Base-by-base conservation (phyloP, 2,113 vertebrate species). In the Chamaea fasciata region DNA sequence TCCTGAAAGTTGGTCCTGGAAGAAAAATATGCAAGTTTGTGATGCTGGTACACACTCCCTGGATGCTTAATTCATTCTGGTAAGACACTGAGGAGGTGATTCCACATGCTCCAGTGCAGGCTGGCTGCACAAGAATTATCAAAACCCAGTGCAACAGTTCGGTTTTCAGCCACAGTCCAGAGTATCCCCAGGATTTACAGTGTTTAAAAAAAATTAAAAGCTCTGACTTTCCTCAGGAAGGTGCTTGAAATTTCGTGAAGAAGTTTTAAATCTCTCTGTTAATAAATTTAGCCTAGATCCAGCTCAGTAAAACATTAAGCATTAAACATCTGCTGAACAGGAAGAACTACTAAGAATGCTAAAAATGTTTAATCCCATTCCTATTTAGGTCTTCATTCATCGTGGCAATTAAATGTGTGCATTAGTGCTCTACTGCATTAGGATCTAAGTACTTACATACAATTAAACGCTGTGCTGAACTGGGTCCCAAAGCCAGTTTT, bases 381-480 rank as follows among this genome's bases (percentile, higher is more conserved):
- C 75, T 95, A 74, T 85, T 83, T 95, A 83, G 84, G 71, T 83
- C 75, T 88, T 91, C 87, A 85, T 76, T 94, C 94, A 91, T 44
- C 8, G 8, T 87, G 85, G 81, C 84, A 95, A 95, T 95, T 95
- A 95, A 94, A 91, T 82, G 50, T 49, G 67, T 67, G 42, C 81
- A 53, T 94, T 94, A 73, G 78, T 91, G 87, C 81, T 95, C 59
- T 95, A 57, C 53, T 94, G 78, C 81, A 73, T 87, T 84, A 92
- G 59, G 67, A 92, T 76, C 67, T 76, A 87, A 95, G 89, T 89
- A 76, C 81, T 39, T 64, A 53, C 69, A 53, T 52, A 35, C 50
- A 95, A 82, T 96, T 95, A 94, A 95, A 79, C 0, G 1, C 46
- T 82, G 57, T 68, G 73, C 70, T 92, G 74, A 96, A 76, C 26